Conservation (phyloP, 2,888 invertebrate species). For the Girardia tigrina region DNA sequence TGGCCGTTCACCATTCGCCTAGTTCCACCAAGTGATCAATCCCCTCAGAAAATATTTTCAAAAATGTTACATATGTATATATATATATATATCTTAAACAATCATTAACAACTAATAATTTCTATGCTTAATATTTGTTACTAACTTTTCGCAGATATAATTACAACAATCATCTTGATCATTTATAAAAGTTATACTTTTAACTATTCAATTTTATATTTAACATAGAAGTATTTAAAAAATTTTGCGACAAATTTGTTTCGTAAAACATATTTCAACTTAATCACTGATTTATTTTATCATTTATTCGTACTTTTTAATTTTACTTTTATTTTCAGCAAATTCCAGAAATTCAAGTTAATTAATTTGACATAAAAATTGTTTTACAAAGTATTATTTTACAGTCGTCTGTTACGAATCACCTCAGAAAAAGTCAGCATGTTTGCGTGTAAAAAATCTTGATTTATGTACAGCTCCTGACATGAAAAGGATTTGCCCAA, state of each 20-base stretch:
- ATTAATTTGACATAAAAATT: too few species aligned
- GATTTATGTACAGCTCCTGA: background rate
- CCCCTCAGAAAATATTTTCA: too few species aligned
- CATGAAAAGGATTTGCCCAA: background rate
- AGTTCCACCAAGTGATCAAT: too few species aligned
- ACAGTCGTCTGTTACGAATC: background rate
- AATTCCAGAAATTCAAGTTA: background rate
- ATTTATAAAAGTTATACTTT: too few species aligned
- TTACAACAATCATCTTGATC: too few species aligned
- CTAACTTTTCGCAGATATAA: too few species aligned
- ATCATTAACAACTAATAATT: too few species aligned
- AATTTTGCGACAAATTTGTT: background rate
- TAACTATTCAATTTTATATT: too few species aligned
- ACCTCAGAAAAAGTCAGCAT: background rate
- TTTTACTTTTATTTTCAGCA: slow-evolving; percentile 9
- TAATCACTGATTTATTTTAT: background rate
- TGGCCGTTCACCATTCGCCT: too few species aligned
- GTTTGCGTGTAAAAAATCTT: background rate
- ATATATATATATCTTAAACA: too few species aligned
- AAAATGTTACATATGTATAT: too few species aligned
- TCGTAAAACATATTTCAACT: background rate
- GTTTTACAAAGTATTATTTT: background rate
- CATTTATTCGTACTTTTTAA: background rate
- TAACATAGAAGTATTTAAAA: background rate
- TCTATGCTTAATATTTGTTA: too few species aligned